Evolutionary conservation across 2,888 invertebrate species (phyloP).

Genomic region (Agriopis aurantiaria): DNA sequence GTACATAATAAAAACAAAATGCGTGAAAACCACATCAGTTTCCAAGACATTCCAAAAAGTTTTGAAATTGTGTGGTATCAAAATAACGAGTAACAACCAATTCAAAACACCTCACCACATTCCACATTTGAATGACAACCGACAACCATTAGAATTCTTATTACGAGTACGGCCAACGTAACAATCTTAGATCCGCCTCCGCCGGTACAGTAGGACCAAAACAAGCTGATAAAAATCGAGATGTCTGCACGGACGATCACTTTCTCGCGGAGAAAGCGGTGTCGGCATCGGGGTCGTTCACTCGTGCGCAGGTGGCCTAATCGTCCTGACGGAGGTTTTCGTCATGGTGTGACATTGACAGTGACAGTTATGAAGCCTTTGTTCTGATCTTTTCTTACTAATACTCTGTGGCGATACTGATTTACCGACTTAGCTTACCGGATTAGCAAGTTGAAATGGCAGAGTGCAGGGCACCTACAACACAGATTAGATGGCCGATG

Average conservation of each 20-base stretch:
- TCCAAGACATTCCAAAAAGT: no score
- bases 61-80: neutral
- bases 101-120: neutral
- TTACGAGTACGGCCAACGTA: constrained; percentile 13
- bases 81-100: neutral
- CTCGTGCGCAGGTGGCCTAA: constrained; percentile 32
- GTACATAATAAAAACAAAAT: no score
- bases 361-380: neutral
- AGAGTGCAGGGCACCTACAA: no score
- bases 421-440: no score
- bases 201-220: constrained; percentile 42
- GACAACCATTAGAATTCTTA: constrained; percentile 8
- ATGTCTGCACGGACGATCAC: constrained; percentile 50
- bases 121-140: constrained; percentile 2
- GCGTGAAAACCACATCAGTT: no score
- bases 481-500: no score
- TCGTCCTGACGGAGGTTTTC: constrained; percentile 21
- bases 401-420: no score
- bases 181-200: constrained; percentile 37
- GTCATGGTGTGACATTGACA: constrained; percentile 1
- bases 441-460: no score
- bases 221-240: constrained; percentile 48
- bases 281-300: constrained; percentile 41
- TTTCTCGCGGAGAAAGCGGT: constrained; percentile 57
- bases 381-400: neutral